A percentile compares a stretch with the other conserved stretches of the same genome.
phyloP scores from a whole-genome alignment of 2,888 invertebrate genomes.

The Drosophila affinis region DNA sequence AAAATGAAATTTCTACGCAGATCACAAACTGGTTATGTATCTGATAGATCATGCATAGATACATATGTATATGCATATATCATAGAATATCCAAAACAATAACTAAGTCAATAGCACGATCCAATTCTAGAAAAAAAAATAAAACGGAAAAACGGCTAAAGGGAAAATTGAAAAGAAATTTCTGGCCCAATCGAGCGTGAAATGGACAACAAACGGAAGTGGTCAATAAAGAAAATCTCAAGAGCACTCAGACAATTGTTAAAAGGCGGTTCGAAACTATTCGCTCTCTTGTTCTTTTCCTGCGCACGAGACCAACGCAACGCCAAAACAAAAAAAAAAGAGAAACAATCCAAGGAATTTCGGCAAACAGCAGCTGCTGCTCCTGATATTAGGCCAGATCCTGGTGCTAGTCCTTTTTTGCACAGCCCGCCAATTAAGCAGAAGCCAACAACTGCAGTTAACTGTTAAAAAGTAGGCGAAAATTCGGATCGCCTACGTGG shows the following conservation, averaged over 20 bases:
- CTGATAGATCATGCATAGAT: conserved; percentile 3
- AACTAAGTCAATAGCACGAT: conserved; percentile 59
- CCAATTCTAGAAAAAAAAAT: conserved; percentile 28
- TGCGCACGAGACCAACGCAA: conserved; percentile 70
- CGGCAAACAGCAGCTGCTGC: conserved; percentile 40
- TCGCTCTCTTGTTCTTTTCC: neutral
- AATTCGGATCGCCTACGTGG: conserved; percentile 31
- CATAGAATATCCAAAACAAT: conserved; percentile 10
- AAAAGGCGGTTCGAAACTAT: conserved; percentile 26
- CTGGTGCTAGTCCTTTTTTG: conserved; percentile 30
- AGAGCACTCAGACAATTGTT: conserved; percentile 54
- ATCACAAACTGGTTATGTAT: neutral
- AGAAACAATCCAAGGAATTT: conserved; percentile 13
- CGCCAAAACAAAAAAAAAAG: conserved; percentile 44
- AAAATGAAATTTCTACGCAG: conserved; percentile 69
- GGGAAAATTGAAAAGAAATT: neutral
- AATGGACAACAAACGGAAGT: conserved; percentile 64
- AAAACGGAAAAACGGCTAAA: too few relatives aligned
- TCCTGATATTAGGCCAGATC: conserved; percentile 6
- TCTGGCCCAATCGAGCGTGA: conserved; percentile 60
- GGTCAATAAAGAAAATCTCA: conserved; percentile 65
- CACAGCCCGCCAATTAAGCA: conserved; percentile 72
- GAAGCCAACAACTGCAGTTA: conserved; percentile 63
- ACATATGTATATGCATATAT: neutral
- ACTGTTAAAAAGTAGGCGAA: conserved; percentile 47